These are phyloP conservation scores for Ciconia nigra DNA, from an alignment of 2,797 vertebrate species.

Conservation along the genomic window DNA sequence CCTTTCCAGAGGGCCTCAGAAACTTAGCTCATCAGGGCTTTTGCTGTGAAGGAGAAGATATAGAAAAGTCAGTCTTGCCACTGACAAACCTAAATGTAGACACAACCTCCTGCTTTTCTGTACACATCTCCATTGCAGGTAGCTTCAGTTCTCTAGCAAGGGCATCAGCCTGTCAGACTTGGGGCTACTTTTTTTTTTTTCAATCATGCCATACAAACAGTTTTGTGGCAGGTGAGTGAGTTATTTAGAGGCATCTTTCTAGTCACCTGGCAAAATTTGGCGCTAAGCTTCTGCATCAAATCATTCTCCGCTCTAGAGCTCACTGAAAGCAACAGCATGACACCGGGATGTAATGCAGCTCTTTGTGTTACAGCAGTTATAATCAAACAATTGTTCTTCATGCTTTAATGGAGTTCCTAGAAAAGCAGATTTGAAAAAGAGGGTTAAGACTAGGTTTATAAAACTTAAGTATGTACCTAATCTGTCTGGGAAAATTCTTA, in stretches of 20 bases:
- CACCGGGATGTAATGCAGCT: neutral
- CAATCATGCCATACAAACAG: neutral
- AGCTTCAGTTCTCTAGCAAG: neutral
- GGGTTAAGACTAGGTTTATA: constrained; percentile 56
- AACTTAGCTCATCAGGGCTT: neutral
- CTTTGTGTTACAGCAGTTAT: neutral
- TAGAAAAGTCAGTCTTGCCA: neutral
- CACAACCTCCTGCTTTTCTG: neutral
- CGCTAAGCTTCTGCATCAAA: neutral
- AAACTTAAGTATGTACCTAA: constrained; percentile 31
- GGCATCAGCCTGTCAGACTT: neutral
- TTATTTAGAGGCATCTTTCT: neutral
- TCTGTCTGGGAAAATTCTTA: constrained; percentile 60
- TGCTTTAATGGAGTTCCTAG: constrained; percentile 57
- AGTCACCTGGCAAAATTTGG: neutral
- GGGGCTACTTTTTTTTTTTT: neutral
- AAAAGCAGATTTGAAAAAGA: constrained; percentile 75
- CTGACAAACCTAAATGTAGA: neutral
- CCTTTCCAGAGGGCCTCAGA: neutral
- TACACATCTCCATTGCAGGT: too few relatives aligned
- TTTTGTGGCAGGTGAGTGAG: neutral
- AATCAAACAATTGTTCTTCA: constrained; percentile 63
- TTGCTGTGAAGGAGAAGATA: neutral
- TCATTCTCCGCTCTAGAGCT: neutral
- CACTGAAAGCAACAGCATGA: neutral